Percentiles rank a stretch among this genome's conserved stretches.
phyloP scores from a whole-genome alignment of 2,113 vertebrate species.

The Scartelaos histophorus region DNA sequence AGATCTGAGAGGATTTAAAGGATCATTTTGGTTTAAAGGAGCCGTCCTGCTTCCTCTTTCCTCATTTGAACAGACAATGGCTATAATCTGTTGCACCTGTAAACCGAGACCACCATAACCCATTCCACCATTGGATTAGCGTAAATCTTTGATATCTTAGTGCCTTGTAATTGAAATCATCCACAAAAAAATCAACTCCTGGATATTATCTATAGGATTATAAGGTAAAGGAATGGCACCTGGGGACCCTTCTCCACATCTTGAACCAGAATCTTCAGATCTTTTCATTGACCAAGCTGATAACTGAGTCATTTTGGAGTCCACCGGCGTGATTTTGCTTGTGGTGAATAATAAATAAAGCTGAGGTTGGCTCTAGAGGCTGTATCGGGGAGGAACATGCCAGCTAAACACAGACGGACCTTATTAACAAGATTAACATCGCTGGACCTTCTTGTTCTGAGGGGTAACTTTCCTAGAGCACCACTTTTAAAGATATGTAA shows the following conservation, averaged over 20 bases:
- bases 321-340: too few relatives aligned
- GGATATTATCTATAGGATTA: not conserved
- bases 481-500: too few relatives aligned
- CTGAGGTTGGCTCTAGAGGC: too few relatives aligned
- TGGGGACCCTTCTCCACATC: too few relatives aligned
- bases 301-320: too few relatives aligned
- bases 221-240: not conserved
- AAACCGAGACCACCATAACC: not conserved
- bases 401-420: too few relatives aligned
- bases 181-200: not conserved
- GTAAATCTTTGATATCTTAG: not conserved
- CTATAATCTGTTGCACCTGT: not conserved
- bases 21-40: constrained; percentile 31
- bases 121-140: not conserved
- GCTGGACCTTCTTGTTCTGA: too few relatives aligned
- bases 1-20: constrained; percentile 48
- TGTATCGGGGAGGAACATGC: too few relatives aligned
- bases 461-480: too few relatives aligned
- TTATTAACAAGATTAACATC: too few relatives aligned
- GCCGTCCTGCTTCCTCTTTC: not conserved
- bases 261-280: not conserved
- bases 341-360: too few relatives aligned
- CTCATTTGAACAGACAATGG: not conserved
- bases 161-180: not conserved
- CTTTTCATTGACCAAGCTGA: not conserved